phyloP scores from a whole-genome alignment of 30 jellyfish, hydroid and myxozoan species.

The Turritopsis rubra region DNA sequence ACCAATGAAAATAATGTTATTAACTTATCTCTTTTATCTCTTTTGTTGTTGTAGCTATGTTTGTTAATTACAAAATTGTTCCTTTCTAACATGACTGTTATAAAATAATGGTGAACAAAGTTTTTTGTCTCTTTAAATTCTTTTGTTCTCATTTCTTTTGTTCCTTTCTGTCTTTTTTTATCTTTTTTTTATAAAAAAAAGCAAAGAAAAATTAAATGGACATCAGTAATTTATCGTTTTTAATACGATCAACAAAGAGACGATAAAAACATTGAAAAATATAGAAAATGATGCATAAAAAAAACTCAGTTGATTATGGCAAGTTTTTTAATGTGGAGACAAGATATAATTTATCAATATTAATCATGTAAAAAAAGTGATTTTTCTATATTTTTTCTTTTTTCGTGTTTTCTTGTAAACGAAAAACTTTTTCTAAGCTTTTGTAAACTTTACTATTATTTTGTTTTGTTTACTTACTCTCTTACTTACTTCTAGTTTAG shows the following conservation, averaged over 20 bases:
- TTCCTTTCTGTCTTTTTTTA: too few relatives aligned
- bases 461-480: background rate
- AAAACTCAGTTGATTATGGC: too few relatives aligned
- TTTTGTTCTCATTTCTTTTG: background rate
- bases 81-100: background rate
- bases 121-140: background rate
- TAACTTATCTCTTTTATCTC: background rate
- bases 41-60: background rate
- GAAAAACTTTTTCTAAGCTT: too few relatives aligned
- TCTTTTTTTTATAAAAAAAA: too few relatives aligned
- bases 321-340: background rate
- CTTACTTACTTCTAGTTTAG: too few relatives aligned
- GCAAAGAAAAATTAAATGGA: background rate
- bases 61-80: background rate
- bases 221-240: background rate
- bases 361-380: background rate
- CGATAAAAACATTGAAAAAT: background rate
- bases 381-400: background rate
- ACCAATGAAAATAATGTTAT: background rate
- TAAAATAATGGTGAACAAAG: background rate
- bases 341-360: background rate
- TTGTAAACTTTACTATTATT: too few relatives aligned
- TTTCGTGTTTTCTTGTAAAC: too few relatives aligned
- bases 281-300: background rate
- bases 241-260: background rate